phyloP scores from a whole-genome alignment of 2,888 invertebrate species.

The Tryphoninae sp. region DNA sequence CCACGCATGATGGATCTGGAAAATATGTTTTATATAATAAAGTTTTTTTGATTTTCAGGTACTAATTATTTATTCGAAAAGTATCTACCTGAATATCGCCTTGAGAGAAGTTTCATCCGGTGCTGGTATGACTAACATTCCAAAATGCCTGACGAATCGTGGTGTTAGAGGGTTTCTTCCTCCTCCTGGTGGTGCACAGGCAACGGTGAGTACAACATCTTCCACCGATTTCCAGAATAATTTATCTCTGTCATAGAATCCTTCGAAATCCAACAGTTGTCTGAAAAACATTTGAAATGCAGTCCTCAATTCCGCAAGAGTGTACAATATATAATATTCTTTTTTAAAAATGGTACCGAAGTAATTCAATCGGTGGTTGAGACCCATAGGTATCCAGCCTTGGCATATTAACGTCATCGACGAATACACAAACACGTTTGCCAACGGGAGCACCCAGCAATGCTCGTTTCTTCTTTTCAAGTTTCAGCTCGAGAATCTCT shows the following conservation, averaged over 20 bases:
- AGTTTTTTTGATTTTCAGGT: not conserved
- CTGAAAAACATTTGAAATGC: slow-evolving; percentile 77
- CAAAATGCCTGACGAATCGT: slow-evolving; percentile 94
- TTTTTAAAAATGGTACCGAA: slow-evolving; percentile 83
- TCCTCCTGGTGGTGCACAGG: slow-evolving; percentile 96
- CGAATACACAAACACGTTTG: slow-evolving; percentile 91
- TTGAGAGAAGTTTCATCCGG: slow-evolving; percentile 90
- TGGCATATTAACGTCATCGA: slow-evolving; percentile 97
- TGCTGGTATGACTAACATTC: slow-evolving; percentile 91
- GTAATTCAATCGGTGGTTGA: slow-evolving; percentile 94
- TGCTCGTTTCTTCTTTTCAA: slow-evolving; percentile 91
- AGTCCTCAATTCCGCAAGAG: not conserved
- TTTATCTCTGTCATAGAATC: slow-evolving; percentile 93
- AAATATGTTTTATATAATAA: not conserved
- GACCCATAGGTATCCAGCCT: slow-evolving; percentile 93
- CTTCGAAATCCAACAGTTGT: slow-evolving; percentile 89
- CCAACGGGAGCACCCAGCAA: slow-evolving; percentile 92
- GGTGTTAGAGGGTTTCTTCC: slow-evolving; percentile 93
- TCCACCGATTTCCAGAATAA: slow-evolving; percentile 94
- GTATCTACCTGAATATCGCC: slow-evolving; percentile 86
- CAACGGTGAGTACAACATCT: slow-evolving; percentile 91
- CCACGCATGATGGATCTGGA: slow-evolving; percentile 87
- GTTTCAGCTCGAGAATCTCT: slow-evolving; percentile 92
- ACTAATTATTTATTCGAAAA: not conserved
- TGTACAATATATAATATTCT: not conserved